phyloP scores from a whole-genome alignment of 2,797 vertebrate genomes.

The Sebastes diaconus region DNA sequence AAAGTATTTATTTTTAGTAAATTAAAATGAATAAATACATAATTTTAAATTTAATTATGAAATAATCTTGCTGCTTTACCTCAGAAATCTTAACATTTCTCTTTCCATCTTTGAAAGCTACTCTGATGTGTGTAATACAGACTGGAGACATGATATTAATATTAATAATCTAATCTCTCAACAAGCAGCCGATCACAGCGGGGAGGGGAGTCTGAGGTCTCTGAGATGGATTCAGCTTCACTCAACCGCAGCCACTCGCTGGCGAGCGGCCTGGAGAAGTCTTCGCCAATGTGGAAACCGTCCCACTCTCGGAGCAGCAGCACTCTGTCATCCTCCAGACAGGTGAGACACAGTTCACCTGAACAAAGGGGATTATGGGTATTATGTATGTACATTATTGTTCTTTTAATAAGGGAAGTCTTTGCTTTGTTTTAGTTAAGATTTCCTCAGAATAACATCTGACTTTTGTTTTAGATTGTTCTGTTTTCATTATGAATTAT shows the following conservation, averaged over 20 bases:
- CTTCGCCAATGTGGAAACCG: slow-evolving; percentile 73
- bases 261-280: slow-evolving; percentile 88
- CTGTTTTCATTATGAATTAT: not conserved
- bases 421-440: not conserved
- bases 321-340: slow-evolving; percentile 87
- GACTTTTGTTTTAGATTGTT: not conserved
- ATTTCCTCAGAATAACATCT: not conserved
- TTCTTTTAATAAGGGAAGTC: not conserved
- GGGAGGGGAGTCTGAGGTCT: slow-evolving; percentile 22
- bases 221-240: slow-evolving; percentile 68
- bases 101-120: not conserved
- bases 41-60: too few species aligned
- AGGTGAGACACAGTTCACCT: slow-evolving; percentile 82
- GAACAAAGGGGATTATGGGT: not conserved
- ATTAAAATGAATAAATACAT: too few species aligned
- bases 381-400: not conserved
- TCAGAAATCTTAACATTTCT: not conserved
- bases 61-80: not conserved
- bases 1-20: too few species aligned
- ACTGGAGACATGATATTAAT: too few species aligned
- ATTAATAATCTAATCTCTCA: not conserved
- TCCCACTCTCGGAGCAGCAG: slow-evolving; percentile 88
- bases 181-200: slow-evolving; percentile 2
- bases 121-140: not conserved
- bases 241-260: slow-evolving; percentile 74